These are phyloP conservation scores for Tachystola acroxantha DNA, from an alignment of 2,888 invertebrate genomes.

Conservation along the genomic window DNA sequence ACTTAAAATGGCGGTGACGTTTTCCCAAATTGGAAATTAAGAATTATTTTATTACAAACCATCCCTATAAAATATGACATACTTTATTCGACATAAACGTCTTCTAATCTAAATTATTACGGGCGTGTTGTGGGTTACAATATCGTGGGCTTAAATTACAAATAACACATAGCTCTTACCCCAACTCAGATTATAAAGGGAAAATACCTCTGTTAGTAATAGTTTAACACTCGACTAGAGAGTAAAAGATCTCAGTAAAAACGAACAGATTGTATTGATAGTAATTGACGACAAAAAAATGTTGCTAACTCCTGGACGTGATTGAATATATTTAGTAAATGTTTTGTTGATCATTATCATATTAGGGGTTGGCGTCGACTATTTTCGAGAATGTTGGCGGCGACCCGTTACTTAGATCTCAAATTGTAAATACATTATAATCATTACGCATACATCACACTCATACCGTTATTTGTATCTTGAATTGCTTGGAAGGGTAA, in stretches of 20 bases:
- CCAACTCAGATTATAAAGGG: constrained; percentile 22
- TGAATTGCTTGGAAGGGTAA: constrained; percentile 25
- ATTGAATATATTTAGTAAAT: constrained; percentile 8
- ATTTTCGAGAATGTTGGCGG: constrained; percentile 15
- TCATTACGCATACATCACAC: constrained; percentile 4
- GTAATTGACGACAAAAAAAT: constrained; percentile 35
- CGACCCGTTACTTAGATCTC: constrained; percentile 30
- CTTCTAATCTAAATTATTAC: too few species aligned
- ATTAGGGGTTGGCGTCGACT: background rate
- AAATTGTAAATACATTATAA: constrained; percentile 32
- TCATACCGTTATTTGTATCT: constrained; percentile 19
- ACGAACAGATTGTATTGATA: constrained; percentile 33
- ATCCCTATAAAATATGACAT: too few species aligned
- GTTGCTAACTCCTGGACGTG: constrained; percentile 55
- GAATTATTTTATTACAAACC: too few species aligned
- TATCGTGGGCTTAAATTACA: constrained; percentile 39
- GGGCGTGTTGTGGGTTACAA: too few species aligned
- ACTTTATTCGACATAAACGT: too few species aligned
- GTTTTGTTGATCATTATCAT: constrained; percentile 6
- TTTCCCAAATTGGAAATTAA: too few species aligned
- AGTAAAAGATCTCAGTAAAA: constrained; percentile 57
- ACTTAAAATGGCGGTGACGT: too few species aligned
- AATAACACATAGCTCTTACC: constrained; percentile 29
- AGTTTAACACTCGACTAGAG: constrained; percentile 46
- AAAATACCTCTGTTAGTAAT: constrained; percentile 44